Evolutionary conservation across 2,888 invertebrate genomes (phyloP).

Genomic region (Sarcophaga variegata): DNA sequence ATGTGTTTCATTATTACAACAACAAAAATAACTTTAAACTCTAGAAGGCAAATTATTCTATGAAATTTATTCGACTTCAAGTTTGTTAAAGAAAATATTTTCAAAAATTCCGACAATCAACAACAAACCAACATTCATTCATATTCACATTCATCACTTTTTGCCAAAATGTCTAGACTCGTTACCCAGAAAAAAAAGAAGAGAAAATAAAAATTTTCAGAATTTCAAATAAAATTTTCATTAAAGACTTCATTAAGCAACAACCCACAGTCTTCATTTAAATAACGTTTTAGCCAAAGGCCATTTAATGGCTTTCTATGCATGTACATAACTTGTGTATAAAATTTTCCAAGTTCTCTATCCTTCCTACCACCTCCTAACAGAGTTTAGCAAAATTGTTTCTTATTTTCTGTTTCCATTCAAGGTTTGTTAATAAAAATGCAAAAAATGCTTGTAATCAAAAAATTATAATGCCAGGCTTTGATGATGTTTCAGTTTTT

Average conservation of each 20-base stretch:
- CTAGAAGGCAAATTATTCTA: too few relatives aligned
- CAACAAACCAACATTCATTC: not conserved
- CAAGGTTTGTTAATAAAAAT: conserved; percentile 9
- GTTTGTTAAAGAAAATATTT: not conserved
- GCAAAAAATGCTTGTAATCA: not conserved
- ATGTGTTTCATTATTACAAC: too few relatives aligned
- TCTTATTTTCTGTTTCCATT: conserved; percentile 19
- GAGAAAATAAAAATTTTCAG: not conserved
- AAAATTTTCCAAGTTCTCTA: too few relatives aligned
- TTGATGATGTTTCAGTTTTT: conserved; percentile 44
- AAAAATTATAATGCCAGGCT: conserved; percentile 40
- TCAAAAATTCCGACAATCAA: not conserved
- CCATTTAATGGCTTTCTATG: conserved; percentile 33
- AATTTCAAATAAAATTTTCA: conserved; percentile 19
- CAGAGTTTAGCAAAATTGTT: not conserved
- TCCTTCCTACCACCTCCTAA: not conserved
- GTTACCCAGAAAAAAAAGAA: not conserved
- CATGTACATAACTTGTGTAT: too few relatives aligned
- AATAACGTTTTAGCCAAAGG: conserved; percentile 55
- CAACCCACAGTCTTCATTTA: conserved; percentile 35
- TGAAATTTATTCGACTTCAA: not conserved
- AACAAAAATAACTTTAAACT: too few relatives aligned
- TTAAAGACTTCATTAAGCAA: conserved; percentile 41
- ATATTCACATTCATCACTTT: not conserved
- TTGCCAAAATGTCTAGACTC: conserved; percentile 46